Evolutionary conservation across 2,888 invertebrate genomes (phyloP).

Genomic region (Drosophila birchii): DNA sequence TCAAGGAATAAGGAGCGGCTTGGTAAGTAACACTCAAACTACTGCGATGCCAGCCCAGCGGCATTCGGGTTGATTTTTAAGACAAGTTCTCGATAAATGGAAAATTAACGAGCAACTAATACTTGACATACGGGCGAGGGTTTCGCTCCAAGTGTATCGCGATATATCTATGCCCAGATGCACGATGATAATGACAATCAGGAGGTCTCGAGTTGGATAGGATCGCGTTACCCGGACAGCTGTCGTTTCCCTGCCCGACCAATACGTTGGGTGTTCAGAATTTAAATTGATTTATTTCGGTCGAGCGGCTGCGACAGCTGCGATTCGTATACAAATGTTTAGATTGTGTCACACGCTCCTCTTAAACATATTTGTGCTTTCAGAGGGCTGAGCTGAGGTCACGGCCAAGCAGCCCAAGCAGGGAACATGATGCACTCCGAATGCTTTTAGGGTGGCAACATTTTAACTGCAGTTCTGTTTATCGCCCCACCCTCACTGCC

Average conservation of each 20-base stretch:
- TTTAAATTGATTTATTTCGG: conserved; percentile 41
- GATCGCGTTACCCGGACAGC: conserved; percentile 52
- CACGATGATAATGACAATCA: conserved; percentile 8
- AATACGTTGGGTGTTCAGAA: conserved; percentile 4
- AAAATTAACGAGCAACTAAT: not conserved
- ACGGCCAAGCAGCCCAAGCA: conserved; percentile 20
- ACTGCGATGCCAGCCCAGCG: not conserved
- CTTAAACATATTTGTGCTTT: conserved; percentile 1
- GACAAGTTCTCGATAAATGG: not conserved
- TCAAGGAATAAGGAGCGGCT: conserved; percentile 62
- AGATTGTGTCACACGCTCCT: conserved; percentile 47
- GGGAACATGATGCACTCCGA: conserved; percentile 18
- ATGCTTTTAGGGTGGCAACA: conserved; percentile 19
- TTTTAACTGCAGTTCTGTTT: conserved; percentile 6
- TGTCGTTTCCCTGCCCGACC: conserved; percentile 13
- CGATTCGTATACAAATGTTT: conserved; percentile 41
- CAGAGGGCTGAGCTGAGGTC: conserved; percentile 2
- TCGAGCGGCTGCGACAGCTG: conserved; percentile 48
- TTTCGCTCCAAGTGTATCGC: not conserved
- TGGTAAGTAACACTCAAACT: conserved; percentile 57
- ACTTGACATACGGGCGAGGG: conserved; percentile 5
- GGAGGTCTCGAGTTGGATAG: conserved; percentile 1
- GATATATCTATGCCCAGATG: conserved; percentile 4
- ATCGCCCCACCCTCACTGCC: not conserved
- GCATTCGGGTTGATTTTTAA: not conserved